A percentile compares a stretch with the other conserved stretches of the same genome.
phyloP scores from a whole-genome alignment of 2,113 vertebrate species.

The Anhinga anhinga region DNA sequence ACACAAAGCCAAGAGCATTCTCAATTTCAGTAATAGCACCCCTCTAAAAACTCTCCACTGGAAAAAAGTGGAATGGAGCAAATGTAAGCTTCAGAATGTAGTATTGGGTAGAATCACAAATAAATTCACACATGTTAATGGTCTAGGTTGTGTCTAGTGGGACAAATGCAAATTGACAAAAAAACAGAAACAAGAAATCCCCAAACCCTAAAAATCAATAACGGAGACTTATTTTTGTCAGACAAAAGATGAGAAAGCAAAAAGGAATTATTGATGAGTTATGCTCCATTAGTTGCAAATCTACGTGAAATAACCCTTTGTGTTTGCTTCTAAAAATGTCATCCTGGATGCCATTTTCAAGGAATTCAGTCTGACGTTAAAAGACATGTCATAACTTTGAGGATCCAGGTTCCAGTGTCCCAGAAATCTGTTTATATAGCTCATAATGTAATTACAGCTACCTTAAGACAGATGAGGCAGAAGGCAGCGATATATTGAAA shows the following conservation, averaged over 20 bases:
- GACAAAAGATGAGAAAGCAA: slow-evolving; percentile 4
- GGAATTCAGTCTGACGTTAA: slow-evolving; percentile 58
- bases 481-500: slow-evolving; percentile 72
- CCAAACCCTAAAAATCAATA: not conserved
- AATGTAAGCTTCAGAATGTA: not conserved
- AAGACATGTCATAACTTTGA: slow-evolving; percentile 72
- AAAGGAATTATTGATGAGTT: slow-evolving; percentile 13
- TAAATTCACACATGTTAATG: not conserved
- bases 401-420: slow-evolving; percentile 51
- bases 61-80: not conserved
- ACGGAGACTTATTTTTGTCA: not conserved
- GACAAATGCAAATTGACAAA: not conserved
- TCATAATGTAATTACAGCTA: slow-evolving; percentile 74
- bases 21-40: not conserved
- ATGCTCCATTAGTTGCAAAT: slow-evolving; percentile 20
- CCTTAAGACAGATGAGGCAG: slow-evolving; percentile 79
- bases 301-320: slow-evolving; percentile 35
- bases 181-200: not conserved
- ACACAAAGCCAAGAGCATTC: not conserved
- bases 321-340: slow-evolving; percentile 52
- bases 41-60: not conserved
- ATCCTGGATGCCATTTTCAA: slow-evolving; percentile 51
- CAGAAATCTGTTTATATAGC: slow-evolving; percentile 72
- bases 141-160: not conserved
- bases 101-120: not conserved